Percentiles rank a stretch among this genome's conserved stretches.
Evolutionary conservation across 2,888 invertebrate species (phyloP).

Genomic region (Himalopsyche kuldschensis): DNA sequence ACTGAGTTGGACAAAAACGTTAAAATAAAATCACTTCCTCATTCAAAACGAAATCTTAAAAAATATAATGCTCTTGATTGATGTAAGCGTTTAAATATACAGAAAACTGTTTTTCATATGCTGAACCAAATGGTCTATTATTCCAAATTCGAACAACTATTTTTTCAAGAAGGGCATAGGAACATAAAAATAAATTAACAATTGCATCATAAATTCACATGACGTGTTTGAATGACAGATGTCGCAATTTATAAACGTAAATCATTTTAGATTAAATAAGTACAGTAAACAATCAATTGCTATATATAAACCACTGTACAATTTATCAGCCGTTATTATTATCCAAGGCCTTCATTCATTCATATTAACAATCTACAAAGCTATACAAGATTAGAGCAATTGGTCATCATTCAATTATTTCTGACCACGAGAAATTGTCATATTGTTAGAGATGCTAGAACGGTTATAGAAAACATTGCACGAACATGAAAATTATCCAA

Average conservation of each 20-base stretch:
- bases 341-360: neutral
- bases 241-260: neutral
- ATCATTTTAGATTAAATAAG: neutral
- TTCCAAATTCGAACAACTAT: too few species aligned
- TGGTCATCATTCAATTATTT: neutral
- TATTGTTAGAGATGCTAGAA: too few species aligned
- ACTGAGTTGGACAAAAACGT: too few species aligned
- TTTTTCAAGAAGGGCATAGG: neutral
- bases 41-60: too few species aligned
- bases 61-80: too few species aligned
- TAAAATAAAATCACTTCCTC: too few species aligned
- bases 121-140: too few species aligned
- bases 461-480: too few species aligned
- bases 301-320: neutral
- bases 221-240: neutral
- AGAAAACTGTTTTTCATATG: neutral
- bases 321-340: neutral
- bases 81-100: too few species aligned
- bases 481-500: too few species aligned
- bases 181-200: neutral
- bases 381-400: neutral
- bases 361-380: neutral
- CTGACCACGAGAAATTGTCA: too few species aligned
- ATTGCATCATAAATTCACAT: neutral
- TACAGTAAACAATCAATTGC: conserved; percentile 1